These are phyloP conservation scores for Ameiurus melas DNA, from an alignment of 2,113 vertebrate genomes.

Conservation along the genomic window DNA sequence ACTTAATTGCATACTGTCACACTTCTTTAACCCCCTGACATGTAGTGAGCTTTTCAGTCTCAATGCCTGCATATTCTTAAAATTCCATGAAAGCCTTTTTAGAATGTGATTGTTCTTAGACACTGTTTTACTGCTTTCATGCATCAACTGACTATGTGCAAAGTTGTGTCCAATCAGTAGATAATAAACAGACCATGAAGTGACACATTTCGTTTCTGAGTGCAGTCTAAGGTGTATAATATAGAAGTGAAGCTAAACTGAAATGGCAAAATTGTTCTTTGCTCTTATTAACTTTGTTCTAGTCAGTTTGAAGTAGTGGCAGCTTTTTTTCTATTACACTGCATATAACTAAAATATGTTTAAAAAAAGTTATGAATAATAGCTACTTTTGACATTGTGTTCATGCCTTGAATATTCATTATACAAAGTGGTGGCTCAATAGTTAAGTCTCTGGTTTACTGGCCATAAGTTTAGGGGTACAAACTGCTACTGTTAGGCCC, in stretches of 20 bases:
- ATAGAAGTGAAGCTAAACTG: neutral
- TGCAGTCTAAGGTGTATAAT: neutral
- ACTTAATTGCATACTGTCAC: constrained; percentile 27
- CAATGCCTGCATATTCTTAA: neutral
- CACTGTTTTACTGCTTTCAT: neutral
- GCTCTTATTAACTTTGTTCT: neutral
- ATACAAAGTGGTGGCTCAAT: neutral
- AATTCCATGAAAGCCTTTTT: neutral
- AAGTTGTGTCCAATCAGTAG: neutral
- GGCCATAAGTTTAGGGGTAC: too few species aligned
- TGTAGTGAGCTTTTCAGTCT: neutral
- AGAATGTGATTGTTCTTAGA: neutral
- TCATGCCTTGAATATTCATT: neutral
- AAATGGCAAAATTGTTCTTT: neutral
- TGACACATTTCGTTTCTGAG: neutral
- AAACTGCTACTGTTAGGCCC: too few species aligned
- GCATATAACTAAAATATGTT: neutral
- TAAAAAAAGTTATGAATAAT: neutral
- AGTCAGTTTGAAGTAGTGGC: neutral
- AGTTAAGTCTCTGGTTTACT: too few species aligned
- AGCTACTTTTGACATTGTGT: neutral
- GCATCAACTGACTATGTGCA: neutral
- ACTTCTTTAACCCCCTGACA: constrained; percentile 15
- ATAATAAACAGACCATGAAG: constrained; percentile 6
- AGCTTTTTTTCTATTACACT: neutral